These are phyloP conservation scores for Drosophila phalerata DNA, from an alignment of 2,888 invertebrate genomes.

Conservation along the genomic window DNA sequence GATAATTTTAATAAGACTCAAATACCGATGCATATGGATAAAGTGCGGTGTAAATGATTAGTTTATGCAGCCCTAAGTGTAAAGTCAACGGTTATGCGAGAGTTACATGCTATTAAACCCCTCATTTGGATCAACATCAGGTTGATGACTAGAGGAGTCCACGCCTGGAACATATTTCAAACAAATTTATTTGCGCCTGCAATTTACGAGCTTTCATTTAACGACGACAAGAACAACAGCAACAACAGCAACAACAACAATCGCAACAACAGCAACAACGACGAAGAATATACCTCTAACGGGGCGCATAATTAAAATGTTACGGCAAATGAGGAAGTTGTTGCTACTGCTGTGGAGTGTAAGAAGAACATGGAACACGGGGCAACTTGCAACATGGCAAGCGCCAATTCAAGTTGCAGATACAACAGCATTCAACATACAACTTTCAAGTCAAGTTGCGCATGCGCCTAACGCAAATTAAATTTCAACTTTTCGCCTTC, in stretches of 20 bases:
- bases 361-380: slow-evolving; percentile 45
- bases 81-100: slow-evolving; percentile 26
- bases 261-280: slow-evolving; percentile 22
- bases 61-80: slow-evolving; percentile 21
- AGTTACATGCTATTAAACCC: slow-evolving; percentile 45
- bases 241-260: slow-evolving; percentile 31
- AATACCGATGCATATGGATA: neutral
- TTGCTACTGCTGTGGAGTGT: slow-evolving; percentile 36
- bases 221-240: slow-evolving; percentile 32
- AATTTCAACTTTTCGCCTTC: slow-evolving; percentile 61
- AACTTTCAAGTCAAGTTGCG: slow-evolving; percentile 69
- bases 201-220: slow-evolving; percentile 67
- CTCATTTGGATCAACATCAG: slow-evolving; percentile 42
- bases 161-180: slow-evolving; percentile 65
- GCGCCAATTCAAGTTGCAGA: slow-evolving; percentile 39
- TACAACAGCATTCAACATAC: slow-evolving; percentile 32
- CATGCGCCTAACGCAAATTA: slow-evolving; percentile 77
- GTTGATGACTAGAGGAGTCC: neutral
- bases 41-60: neutral
- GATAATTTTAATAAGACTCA: neutral
- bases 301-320: slow-evolving; percentile 78
- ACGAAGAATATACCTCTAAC: slow-evolving; percentile 63
- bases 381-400: slow-evolving; percentile 45
- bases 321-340: slow-evolving; percentile 76
- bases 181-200: slow-evolving; percentile 80